Evolutionary conservation across 2,888 invertebrate species (phyloP), one percentile per base, ranked within the genome.

Genomic region (Amaurobius ferox): DNA sequence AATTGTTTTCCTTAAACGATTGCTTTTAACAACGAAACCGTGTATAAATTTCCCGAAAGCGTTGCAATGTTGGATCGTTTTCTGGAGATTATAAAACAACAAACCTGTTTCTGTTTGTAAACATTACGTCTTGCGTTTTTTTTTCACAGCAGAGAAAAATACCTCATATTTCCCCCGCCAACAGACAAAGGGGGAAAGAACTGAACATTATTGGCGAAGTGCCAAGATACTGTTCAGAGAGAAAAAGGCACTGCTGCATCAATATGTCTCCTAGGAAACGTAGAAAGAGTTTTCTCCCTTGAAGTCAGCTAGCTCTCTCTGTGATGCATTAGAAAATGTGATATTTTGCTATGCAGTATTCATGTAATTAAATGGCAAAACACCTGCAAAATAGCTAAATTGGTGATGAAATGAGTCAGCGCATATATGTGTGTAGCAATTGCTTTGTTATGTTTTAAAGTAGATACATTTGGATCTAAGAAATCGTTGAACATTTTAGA

Each of bases 201-300:
- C 55, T 55, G 55, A 55, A 55, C 19, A 23, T 3, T 55, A 23
- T 23, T 55, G 55, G 55, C 55, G 2, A 0, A 16, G 5, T 55
- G 55, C 55, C 55, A 55, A 55, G 23, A 55, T 6, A 1, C 1
- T 23, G 2, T 55, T 11, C 5, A 7, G 35, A 35, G 35, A 35
- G 35, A 35, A 9, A 9, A 5, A 35, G 9, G 23, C 23, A 16
- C 55, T 6, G 23, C 55, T 55, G 55, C 55, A 55, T 55, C 55
- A 55, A 55, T 16, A 16, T 11, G 55, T 55, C 55, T 55, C 55
- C 55, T 55, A 23, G 55, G 55, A 23, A 55, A 55, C 55, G 55
- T 19, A 11, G 23, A 5, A 55, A 55, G 16, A 1, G 13, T 19
- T 55, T 55, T 6, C 16, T 3, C 5, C 23, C 23, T 16, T 3